Evolutionary conservation across 2,797 vertebrate species (phyloP), one percentile per base, ranked within the genome.

Genomic region (Tinamus major): DNA sequence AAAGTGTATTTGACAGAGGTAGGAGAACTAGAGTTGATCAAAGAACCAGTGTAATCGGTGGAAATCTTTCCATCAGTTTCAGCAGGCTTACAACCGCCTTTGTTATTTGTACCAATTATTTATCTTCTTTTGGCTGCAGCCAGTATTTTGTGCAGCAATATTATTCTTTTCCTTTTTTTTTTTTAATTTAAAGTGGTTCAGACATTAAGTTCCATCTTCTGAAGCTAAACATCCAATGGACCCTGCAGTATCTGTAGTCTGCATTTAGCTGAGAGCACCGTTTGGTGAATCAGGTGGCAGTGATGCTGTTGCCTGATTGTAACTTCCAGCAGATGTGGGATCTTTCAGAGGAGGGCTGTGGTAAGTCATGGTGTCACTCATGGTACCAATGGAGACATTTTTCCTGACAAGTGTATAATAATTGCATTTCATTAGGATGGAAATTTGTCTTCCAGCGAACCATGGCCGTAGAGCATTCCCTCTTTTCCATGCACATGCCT

Each of bases 381-480:
- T 41, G 69, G 19, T 37, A 29, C 21, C 41, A 21, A 21, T 71
- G 49, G 37, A 39, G 37, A 71, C 31, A 5, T 71, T 55, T 55
- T 55, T 39, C 49, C 51, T 55, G 37, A n/a, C 27, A 41, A 71
- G 51, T 31, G 21, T 4, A 17, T 6, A 55, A 39, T 7, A 39
- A 13, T 4, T 13, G n/a, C n/a, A 42, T 88, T 94, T 91, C 53
- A 19, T 93, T 56, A 61, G 77, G 42, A 27, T 46, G 74, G 63
- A 62, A 74, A 58, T 88, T 79, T 39, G 46, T 75, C 62, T 79
- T 82, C 37, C 71, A 7, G 37, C 79, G 80, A 83, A 13, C 1
- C 58, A 14, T 1, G 68, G 29, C 61, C 39, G 89, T 70, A 79
- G 83, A 82, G 77, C 64, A 16, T 70, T 79, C 7, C 3, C 37